Base-by-base conservation (phyloP, 2,888 invertebrate species). In the Belgica antarctica region DNA sequence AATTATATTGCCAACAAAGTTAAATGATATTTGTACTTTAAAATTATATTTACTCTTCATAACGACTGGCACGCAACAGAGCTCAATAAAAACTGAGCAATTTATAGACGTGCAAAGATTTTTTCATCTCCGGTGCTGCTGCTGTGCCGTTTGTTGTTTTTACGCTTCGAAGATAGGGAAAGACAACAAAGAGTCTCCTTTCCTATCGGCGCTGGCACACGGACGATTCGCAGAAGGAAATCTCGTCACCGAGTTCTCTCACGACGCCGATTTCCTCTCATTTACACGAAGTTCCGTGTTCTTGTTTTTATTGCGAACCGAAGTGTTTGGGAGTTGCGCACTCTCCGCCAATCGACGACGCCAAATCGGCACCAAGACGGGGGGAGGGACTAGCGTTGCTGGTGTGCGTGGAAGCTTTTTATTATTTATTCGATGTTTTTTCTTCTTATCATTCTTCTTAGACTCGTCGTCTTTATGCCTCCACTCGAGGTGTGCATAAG, bases 71-170 rank as follows among this genome's bases (percentile, higher is more conserved):
- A 61, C 70, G 61, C 70, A 70, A 22, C 70, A 57, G 36, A 70
- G 61, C 70, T 70, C 70, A 61, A 70, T 61, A 70, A 70, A 70
- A 70, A 70, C 70, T 70, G 70, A 70, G 70, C 70, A 70, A 70
- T 70, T 61, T 61, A 70, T 70, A 61, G 36, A 57, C 22, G 57
- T 57, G 68, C 70, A 70, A 68, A 31, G 31, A 68, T 57, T 27
- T 57, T 57, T 65, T 25, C 25, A n/a, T n/a, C n/a, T n/a, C n/a
- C n/a, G n/a, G n/a, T n/a, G n/a, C 47, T 63, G 5, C 22, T 46
- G 63, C 12, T 27, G 25, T 10, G 19, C 59, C 52, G 52, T 19
- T 7, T 46, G 19, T 52, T 17, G 17, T n/a, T 31, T 31, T 31
- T 31, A 31, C 12, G 12, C 5, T 31, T 12, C 34, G n/a, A 52